Evolutionary conservation across 2,113 vertebrate species (phyloP).

Genomic region (Hepsetus odoe): DNA sequence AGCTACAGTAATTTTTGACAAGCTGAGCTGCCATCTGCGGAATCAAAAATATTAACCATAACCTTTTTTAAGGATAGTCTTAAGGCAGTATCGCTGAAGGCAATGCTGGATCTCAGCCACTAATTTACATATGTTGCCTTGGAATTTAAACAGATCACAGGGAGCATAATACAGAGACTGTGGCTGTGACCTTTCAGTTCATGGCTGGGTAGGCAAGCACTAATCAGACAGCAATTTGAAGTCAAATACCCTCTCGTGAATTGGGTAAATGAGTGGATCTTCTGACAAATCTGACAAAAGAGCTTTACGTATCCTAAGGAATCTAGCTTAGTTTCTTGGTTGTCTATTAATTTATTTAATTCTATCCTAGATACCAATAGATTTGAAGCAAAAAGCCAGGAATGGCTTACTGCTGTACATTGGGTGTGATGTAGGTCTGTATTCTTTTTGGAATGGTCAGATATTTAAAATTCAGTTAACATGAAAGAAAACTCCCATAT

Average conservation of each 20-base stretch:
- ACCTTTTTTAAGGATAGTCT: neutral
- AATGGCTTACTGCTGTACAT: too few species aligned
- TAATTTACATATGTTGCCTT: neutral
- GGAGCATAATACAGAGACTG: neutral
- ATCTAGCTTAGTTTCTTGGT: too few species aligned
- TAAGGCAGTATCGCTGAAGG: neutral
- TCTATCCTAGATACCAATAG: too few species aligned
- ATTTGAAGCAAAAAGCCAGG: too few species aligned
- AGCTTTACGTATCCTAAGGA: neutral
- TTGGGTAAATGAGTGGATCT: neutral
- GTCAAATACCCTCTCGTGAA: neutral
- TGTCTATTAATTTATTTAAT: neutral
- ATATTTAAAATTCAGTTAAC: too few species aligned
- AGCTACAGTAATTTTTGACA: neutral
- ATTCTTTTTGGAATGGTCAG: too few species aligned
- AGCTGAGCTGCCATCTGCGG: neutral
- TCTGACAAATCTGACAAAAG: neutral
- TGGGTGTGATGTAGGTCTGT: too few species aligned
- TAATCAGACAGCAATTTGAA: neutral
- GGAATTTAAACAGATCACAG: constrained; percentile 1
- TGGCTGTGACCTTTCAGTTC: neutral
- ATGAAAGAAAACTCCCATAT: too few species aligned
- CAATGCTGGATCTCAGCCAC: neutral
- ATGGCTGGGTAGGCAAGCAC: neutral
- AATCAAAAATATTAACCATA: neutral